Evolutionary conservation across 1,140 invertebrate species (phyloP), one percentile per base, ranked within the genome.

Genomic region (Drosophila elegans): DNA sequence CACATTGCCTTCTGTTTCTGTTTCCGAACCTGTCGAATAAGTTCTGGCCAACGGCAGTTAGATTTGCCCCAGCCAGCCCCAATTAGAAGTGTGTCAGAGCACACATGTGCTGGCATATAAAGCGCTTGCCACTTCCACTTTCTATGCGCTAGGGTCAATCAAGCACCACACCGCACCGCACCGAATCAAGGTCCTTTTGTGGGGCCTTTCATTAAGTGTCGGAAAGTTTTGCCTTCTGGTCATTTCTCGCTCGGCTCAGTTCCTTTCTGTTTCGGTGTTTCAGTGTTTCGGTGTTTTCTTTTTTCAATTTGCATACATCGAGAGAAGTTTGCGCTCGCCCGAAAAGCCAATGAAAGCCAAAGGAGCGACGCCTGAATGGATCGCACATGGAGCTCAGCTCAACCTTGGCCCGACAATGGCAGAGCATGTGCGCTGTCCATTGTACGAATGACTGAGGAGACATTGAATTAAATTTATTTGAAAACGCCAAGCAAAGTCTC

Each of bases 381-480:
- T 75, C 66, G 69, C 83, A 88, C 63, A 71, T 77, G 80, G 64
- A 88, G 29, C 67, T 71, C 67, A 48, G 64, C 62, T 84, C 46
- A 61, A 86, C 83, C 83, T 79, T 88, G 71, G 59, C 68, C 62
- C 77, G 52, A 85, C 82, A 86, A 86, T 81, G 74, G 42, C 41
- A 38, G 27, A 21, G 12, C 46, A 66, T 66, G 36, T 21, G 34
- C 39, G 52, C 51, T 66, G 69, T 61, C 60, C 75, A 88, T 86
- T 88, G 83, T 82, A 63, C 41, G 84, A 89, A 77, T 88, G 84
- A 80, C 76, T 88, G 83, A 79, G 76, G 86, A 88, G 84, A 88
- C 83, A 89, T 89, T 89, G 83, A 89, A 88, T 88, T 88, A 84
- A 88, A 88, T 88, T 88, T 88, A 88, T 88, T 88, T 82, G 76